A percentile compares a stretch with the other conserved stretches of the same genome.
Evolutionary conservation across 2,113 vertebrate species (phyloP).

Genomic region (Nestor notabilis): DNA sequence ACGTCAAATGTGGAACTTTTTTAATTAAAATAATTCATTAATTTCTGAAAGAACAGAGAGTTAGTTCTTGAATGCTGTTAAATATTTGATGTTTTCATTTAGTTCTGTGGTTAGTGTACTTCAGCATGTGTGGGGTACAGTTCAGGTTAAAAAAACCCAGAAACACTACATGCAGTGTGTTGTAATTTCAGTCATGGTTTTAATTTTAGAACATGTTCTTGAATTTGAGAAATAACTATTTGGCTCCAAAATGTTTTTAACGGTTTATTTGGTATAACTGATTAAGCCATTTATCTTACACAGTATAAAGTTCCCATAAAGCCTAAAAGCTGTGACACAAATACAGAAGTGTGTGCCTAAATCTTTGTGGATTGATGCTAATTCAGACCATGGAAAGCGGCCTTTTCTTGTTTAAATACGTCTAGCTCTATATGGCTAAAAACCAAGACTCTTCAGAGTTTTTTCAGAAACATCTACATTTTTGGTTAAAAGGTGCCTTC

Average conservation of each 20-base stretch:
- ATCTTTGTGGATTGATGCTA: background rate
- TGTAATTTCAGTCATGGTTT: background rate
- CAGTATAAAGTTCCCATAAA: background rate
- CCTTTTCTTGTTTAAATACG: background rate
- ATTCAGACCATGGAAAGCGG: background rate
- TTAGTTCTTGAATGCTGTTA: background rate
- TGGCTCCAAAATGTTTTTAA: background rate
- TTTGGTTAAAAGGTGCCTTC: constrained; percentile 32
- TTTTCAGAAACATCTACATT: background rate
- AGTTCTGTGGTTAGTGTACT: background rate
- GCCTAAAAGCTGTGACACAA: background rate
- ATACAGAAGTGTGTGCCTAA: background rate
- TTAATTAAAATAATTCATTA: background rate
- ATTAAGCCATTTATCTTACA: background rate
- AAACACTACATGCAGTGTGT: background rate
- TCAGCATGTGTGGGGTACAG: background rate
- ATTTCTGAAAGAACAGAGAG: background rate
- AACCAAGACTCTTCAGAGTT: background rate
- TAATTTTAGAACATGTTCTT: background rate
- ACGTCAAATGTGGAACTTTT: background rate
- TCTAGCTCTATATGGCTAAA: background rate
- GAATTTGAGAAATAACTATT: background rate
- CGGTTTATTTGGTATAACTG: background rate
- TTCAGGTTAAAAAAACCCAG: background rate
- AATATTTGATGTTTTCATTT: background rate